Evolutionary conservation across 2,797 vertebrate genomes (phyloP), one percentile per base, ranked within the genome.

Genomic region (Propithecus deckenii): DNA sequence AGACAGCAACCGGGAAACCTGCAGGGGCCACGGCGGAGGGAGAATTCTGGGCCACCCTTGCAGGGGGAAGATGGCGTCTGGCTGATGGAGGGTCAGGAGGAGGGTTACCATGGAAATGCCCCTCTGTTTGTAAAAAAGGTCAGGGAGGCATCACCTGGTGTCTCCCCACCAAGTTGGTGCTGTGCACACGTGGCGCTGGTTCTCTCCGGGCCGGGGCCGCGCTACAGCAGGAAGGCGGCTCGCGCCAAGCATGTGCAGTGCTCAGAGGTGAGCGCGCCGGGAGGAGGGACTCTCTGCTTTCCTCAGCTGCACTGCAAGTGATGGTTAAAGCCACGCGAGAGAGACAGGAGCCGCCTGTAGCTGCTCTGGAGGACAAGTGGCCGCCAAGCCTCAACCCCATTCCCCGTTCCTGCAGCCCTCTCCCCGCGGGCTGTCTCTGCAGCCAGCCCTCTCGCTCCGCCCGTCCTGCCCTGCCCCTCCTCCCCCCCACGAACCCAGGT

Each of bases 321-420:
- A 75, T 1, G 12, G 72, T 18, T 38, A 52, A 38, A n/a, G 55
- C 93, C 57, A 4, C n/a, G n/a, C 69, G 52, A 9, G 52, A 35
- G 32, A 84, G 25, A 43, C 28, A 81, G 79, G 72, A 20, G 61
- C 69, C 75, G 17, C 48, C n/a, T 0, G 1, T 7, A 17, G n/a
- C 20, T n/a, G 15, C 22, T 25, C 25, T 22, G 46, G n/a, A 18
- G 55, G 43, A 23, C 0, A 50, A 0, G 28, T 1, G 63, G 35
- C 57, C 43, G 41, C 1, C 0, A 61, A 23, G 75, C 18, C 25
- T 67, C 57, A 32, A 14, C 30, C 48, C 38, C 14, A 0, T 11
- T 59, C 41, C 52, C 32, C 0, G 0, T 17, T n/a, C 38, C 1
- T 0, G 0, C 17, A 4, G 61, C 8, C 4, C 23, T 9, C 32